Evolutionary conservation across 2,888 invertebrate genomes (phyloP), one percentile per base, ranked within the genome.

Genomic region (Pollenia angustigena): DNA sequence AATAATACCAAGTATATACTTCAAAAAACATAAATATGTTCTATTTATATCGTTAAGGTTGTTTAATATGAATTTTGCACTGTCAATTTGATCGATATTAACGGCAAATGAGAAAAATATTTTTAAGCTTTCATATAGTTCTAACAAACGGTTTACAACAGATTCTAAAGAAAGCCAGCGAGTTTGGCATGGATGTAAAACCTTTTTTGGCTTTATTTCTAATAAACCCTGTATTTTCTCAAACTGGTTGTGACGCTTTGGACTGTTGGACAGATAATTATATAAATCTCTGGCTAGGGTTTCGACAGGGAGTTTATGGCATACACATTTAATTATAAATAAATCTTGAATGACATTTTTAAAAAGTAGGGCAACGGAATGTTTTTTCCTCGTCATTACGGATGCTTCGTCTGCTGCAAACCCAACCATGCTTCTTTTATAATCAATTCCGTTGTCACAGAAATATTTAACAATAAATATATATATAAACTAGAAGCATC

Each of bases 371-470:
- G 88, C 72, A 12, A 92, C 87, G 14, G 91, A 92, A 89, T 92
- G 87, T 48, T 89, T 75, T 32, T 56, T 66, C 1, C 91, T 91
- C 87, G 91, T 90, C 92, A 92, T 92, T 4, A 89, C 90, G 87
- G 89, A 91, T n/a, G n/a, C n/a, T n/a, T n/a, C n/a, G n/a, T n/a
- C n/a, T n/a, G n/a, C n/a, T n/a, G n/a, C n/a, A n/a, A n/a, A n/a
- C n/a, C n/a, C n/a, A n/a, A n/a, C n/a, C n/a, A n/a, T n/a, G n/a
- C n/a, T n/a, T n/a, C n/a, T n/a, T n/a, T n/a, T n/a, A n/a, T n/a
- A n/a, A n/a, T n/a, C n/a, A n/a, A n/a, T n/a, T n/a, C n/a, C n/a
- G n/a, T n/a, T n/a, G n/a, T n/a, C n/a, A n/a, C n/a, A n/a, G n/a
- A n/a, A n/a, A n/a, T n/a, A n/a, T n/a, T n/a, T n/a, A n/a, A n/a